A percentile compares a stretch with the other conserved stretches of the same genome.
phyloP scores from a whole-genome alignment of 1,140 invertebrate genomes.

The Drosophila mauritiana region DNA sequence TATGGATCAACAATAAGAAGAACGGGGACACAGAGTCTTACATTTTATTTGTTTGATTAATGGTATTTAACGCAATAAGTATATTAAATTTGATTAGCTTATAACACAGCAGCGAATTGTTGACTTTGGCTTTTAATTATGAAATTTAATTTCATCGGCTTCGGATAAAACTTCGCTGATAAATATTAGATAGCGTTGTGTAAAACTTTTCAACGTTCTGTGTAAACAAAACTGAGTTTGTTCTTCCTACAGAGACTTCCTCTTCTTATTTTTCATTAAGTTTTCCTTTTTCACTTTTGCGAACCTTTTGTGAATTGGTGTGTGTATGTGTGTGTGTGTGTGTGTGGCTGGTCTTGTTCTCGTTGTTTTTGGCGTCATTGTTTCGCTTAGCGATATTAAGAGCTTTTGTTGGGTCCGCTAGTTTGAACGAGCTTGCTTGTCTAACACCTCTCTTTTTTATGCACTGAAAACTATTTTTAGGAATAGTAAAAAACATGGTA shows the following conservation, averaged over 20 bases:
- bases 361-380: conserved; percentile 30
- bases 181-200: conserved; percentile 33
- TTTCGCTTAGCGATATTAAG: conserved; percentile 46
- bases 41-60: too few relatives aligned
- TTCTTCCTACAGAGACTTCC: conserved; percentile 15
- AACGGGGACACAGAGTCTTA: too few relatives aligned
- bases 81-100: neutral
- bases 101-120: neutral
- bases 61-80: too few relatives aligned
- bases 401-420: conserved; percentile 35
- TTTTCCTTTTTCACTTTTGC: conserved; percentile 20
- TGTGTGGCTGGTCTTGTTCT: conserved; percentile 4
- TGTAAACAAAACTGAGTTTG: conserved; percentile 34
- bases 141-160: conserved; percentile 12
- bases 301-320: conserved; percentile 1
- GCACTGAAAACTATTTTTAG: neutral
- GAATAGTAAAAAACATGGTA: neutral
- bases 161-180: conserved; percentile 13
- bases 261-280: conserved; percentile 22
- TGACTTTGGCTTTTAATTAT: conserved; percentile 2
- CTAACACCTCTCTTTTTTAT: conserved; percentile 9
- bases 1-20: neutral
- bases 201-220: conserved; percentile 19
- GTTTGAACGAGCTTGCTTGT: conserved; percentile 16
- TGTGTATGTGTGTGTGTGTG: conserved; percentile 3